These are phyloP conservation scores for Amphibalanus amphitrite DNA, from an alignment of 1,140 invertebrate genomes.

Conservation along the genomic window DNA sequence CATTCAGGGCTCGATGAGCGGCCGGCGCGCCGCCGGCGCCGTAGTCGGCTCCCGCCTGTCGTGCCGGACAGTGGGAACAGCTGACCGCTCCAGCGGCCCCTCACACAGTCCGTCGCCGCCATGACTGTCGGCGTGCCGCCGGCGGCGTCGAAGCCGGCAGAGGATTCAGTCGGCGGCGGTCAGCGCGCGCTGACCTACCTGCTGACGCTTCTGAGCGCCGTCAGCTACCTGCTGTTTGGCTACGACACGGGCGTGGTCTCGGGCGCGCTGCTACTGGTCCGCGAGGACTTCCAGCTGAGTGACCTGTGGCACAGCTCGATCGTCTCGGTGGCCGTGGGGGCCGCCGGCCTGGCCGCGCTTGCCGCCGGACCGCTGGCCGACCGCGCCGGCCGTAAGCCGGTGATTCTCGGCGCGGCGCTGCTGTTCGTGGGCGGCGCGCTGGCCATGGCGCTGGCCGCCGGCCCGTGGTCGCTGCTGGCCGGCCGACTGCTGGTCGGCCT, in stretches of 20 bases:
- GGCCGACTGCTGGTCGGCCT: slow-evolving; percentile 38
- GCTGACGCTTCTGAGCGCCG: slow-evolving; percentile 32
- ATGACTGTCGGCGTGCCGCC: not conserved
- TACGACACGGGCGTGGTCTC: slow-evolving; percentile 41
- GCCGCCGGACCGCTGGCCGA: slow-evolving; percentile 32
- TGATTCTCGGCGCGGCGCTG: slow-evolving; percentile 36
- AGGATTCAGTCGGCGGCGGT: slow-evolving; percentile 6
- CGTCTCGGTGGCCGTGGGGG: slow-evolving; percentile 34
- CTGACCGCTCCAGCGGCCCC: too few species aligned
- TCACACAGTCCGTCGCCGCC: too few species aligned
- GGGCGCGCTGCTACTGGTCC: slow-evolving; percentile 40
- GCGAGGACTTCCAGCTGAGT: slow-evolving; percentile 29
- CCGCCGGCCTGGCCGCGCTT: slow-evolving; percentile 35
- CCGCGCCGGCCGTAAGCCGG: slow-evolving; percentile 33
- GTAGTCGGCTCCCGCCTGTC: too few species aligned
- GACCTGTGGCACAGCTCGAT: slow-evolving; percentile 36
- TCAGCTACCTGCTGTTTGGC: slow-evolving; percentile 46
- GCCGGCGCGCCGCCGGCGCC: too few species aligned
- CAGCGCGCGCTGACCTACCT: slow-evolving; percentile 30
- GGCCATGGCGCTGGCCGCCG: slow-evolving; percentile 33
- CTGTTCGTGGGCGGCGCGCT: slow-evolving; percentile 38
- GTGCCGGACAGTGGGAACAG: too few species aligned
- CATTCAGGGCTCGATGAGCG: too few species aligned
- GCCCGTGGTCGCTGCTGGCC: slow-evolving; percentile 31
- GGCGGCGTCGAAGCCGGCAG: slow-evolving; percentile 2